Evolutionary conservation across 1,140 invertebrate species (phyloP), one percentile per base, ranked within the genome.

Genomic region (Babylonia areolata): DNA sequence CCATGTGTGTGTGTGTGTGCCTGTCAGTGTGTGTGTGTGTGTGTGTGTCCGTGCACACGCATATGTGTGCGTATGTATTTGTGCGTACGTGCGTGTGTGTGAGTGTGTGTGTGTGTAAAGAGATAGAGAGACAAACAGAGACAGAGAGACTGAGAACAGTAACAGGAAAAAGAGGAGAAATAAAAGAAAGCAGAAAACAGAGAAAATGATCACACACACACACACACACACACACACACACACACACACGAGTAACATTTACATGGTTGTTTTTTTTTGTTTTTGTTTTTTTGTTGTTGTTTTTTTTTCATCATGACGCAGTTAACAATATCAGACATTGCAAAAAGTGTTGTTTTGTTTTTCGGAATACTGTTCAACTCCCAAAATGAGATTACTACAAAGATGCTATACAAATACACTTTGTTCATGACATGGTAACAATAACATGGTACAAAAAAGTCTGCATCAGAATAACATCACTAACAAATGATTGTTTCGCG

Each of bases 311-410:
- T 58, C 46, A 54, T n/a, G 9, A 80, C 42, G 28, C 28, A 54
- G 28, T 9, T 42, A 80, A n/a, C 75, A 40, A 15, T 77, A 77
- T 77, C 75, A 40, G 35, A 40, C 35, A 77, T 77, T 77, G 35
- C 15, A 15, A 39, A 37, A 77, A 2, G n/a, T n/a, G n/a, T n/a
- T n/a, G n/a, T n/a, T n/a, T n/a, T n/a, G n/a, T n/a, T 42, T 28
- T 80, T 33, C 42, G 78, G 42, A 80, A 80, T 51, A 79, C 77
- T 79, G 77, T 28, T 79, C 73, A 79, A 37, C 73, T 37, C 33
- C 73, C 46, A 51, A 42, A 40, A 80, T 80, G 78, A 80, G 78
- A 80, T 80, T 80, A 54, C 78, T 80, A 51, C 78, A 39, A 40
- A 17, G 23, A 28, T 77, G 75, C 33, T 39, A 15, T n/a, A 39